Percentiles rank a stretch among this genome's conserved stretches.
These are phyloP conservation scores for Macrostomum lignano DNA, from an alignment of 1,140 invertebrate species.

Conservation along the genomic window DNA sequence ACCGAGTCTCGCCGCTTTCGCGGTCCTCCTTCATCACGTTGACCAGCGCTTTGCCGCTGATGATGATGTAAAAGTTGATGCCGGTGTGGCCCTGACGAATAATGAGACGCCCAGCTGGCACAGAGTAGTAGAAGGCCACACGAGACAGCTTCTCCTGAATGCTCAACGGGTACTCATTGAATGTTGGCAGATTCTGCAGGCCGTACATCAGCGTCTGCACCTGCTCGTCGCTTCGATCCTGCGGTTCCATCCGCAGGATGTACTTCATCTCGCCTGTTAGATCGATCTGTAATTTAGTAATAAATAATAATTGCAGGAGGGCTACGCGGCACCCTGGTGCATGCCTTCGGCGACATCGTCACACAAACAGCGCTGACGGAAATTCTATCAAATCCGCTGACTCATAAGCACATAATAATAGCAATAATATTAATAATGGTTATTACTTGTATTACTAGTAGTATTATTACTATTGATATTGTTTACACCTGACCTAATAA, in stretches of 20 bases:
- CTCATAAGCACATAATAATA: too few relatives aligned
- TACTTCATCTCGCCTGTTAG: constrained; percentile 17
- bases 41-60: constrained; percentile 15
- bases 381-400: too few relatives aligned
- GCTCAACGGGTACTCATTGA: constrained; percentile 22
- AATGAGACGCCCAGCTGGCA: constrained; percentile 6
- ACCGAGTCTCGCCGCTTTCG: constrained; percentile 14
- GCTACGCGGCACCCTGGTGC: too few relatives aligned
- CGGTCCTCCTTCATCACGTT: constrained; percentile 15
- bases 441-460: too few relatives aligned
- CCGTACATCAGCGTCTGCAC: constrained; percentile 19
- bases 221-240: constrained; percentile 15
- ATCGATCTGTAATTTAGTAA: constrained; percentile 20
- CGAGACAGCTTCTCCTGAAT: constrained; percentile 23
- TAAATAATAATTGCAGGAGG: too few relatives aligned
- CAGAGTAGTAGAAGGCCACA: too few relatives aligned
- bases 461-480: too few relatives aligned
- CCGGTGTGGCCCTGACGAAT: constrained; percentile 6
- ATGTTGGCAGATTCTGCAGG: constrained; percentile 16
- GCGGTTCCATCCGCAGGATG: constrained; percentile 14
- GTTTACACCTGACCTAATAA: too few relatives aligned
- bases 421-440: too few relatives aligned
- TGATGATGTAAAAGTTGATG: constrained; percentile 8
- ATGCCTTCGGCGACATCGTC: too few relatives aligned
- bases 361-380: too few relatives aligned